These are phyloP conservation scores for Eurosta solidaginis DNA, from an alignment of 1,140 invertebrate genomes.

Conservation along the genomic window DNA sequence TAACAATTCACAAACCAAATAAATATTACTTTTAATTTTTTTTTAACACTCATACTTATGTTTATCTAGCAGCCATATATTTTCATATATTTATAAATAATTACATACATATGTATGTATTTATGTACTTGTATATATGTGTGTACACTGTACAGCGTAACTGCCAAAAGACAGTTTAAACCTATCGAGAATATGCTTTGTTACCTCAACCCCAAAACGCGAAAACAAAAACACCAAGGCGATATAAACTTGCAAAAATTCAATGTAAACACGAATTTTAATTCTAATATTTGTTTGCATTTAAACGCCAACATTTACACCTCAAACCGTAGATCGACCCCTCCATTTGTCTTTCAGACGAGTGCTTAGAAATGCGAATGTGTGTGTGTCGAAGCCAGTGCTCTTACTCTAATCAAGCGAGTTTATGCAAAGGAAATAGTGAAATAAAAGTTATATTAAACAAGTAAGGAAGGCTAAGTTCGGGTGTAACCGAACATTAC, in stretches of 20 bases:
- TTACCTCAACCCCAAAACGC: neutral
- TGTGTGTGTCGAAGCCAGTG: no score
- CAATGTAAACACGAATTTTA: constrained; percentile 24
- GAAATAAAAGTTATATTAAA: no score
- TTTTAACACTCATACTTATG: no score
- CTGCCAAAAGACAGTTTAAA: neutral
- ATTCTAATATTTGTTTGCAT: neutral
- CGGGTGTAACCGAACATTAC: no score
- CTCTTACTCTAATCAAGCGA: no score
- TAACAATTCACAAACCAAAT: neutral
- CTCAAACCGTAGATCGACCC: neutral
- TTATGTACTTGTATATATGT: neutral
- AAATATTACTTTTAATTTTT: no score
- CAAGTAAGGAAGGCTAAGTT: no score
- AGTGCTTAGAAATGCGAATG: no score
- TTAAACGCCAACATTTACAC: neutral
- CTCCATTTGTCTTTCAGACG: no score
- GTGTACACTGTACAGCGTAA: neutral
- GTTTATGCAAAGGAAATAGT: no score
- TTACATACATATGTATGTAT: neutral
- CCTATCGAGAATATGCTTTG: neutral
- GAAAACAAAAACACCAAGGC: neutral
- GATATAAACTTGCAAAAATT: constrained; percentile 8
- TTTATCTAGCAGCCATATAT: neutral
- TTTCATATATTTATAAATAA: neutral